Evolutionary conservation across 2,888 invertebrate genomes (phyloP), one percentile per base, ranked within the genome.

Genomic region (Ectemnius cavifrons): DNA sequence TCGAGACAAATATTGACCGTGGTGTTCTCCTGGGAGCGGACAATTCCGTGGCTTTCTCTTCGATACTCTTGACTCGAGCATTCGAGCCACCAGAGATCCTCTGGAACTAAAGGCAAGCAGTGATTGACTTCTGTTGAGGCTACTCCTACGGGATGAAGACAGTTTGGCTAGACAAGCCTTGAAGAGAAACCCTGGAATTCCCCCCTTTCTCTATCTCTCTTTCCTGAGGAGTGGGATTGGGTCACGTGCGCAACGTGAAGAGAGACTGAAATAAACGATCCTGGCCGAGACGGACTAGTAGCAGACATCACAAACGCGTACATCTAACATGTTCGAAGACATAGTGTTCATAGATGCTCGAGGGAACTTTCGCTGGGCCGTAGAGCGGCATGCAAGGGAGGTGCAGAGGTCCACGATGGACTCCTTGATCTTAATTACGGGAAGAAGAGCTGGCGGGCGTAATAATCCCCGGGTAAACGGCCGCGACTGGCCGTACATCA

Each of bases 241-340:
- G 73, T 81, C 79, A 77, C 71, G 81, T 77, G 27, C 72, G 57
- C 61, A 58, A 71, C 58, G 66, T 59, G 70, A 37, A 74, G 68
- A 37, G 63, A 27, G 66, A 67, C 63, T 69, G 73, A 79, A 81
- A 79, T 79, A 77, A 77, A 81, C 67, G 76, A 76, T 67, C 45
- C 18, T 56, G 16, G 56, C 58, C 65, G 49, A 78, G 75, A 78
- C 73, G 75, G 73, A 65, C 47, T 52, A 62, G 63, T 65, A 63
- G 77, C 65, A 68, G 71, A 59, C 18, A 28, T 47, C 16, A 18
- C 23, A n/a, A 45, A 56, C 56, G 63, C 52, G 23, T 14, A 46
- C 13, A 5, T 37, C 1, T 6, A 20, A 11, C 4, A 18, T 2
- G 16, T 37, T 13, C 11, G 52, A 45, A 8, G 52, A 16, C 16